Conservation (phyloP, 2,888 invertebrate genomes). For the Limnephilus lunatus region DNA sequence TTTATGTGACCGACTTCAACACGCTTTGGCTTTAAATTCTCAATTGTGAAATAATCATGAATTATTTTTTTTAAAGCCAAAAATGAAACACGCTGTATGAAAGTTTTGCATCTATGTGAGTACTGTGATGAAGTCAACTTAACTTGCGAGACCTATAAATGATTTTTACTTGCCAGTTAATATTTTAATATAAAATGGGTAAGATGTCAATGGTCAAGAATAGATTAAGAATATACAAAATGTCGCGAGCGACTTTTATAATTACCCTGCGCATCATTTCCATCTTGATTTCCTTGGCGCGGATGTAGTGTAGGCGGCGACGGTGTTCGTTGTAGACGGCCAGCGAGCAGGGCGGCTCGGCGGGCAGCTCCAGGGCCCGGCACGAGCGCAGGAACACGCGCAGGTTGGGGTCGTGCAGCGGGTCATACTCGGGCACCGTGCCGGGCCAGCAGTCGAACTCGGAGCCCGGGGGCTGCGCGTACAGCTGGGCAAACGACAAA, state of each 20-base stretch:
- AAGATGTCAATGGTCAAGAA: no score
- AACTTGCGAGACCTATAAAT: no score
- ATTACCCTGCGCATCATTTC: conserved; percentile 71
- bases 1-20: no score
- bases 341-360: conserved; percentile 79
- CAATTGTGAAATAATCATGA: no score
- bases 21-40: no score
- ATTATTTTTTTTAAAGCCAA: no score
- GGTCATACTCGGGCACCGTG: conserved; percentile 74
- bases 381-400: conserved; percentile 75
- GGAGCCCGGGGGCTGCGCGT: conserved; percentile 50
- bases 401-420: conserved; percentile 79
- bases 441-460: conserved; percentile 69
- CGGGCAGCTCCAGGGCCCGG: conserved; percentile 75
- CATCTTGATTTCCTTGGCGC: conserved; percentile 75
- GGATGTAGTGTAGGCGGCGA: conserved; percentile 78
- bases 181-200: no score
- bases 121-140: no score
- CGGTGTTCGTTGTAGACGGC: conserved; percentile 82
- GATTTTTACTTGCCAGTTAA: no score
- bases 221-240: no score
- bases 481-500: conserved; percentile 27
- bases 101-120: no score
- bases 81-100: no score
- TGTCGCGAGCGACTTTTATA: neutral